Percentiles rank a stretch among this genome's conserved stretches.
These are phyloP conservation scores for Sebastes hubbsi DNA, from an alignment of 2,797 vertebrate genomes.

Conservation along the genomic window DNA sequence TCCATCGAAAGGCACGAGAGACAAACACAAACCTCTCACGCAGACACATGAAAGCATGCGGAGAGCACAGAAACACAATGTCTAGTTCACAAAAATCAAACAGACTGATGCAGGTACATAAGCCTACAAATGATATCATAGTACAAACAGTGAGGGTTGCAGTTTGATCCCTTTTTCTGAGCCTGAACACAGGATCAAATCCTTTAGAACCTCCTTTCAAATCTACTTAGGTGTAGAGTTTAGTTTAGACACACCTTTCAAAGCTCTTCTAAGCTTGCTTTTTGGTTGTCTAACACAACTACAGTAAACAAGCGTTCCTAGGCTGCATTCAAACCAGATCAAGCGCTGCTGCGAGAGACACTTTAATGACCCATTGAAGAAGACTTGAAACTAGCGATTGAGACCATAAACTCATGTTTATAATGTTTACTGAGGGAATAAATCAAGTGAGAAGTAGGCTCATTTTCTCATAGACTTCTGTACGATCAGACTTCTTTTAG, in stretches of 20 bases:
- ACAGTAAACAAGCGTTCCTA: accelerated
- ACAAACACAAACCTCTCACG: conserved; percentile 53
- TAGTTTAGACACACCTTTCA: neutral
- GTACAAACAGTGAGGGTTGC: neutral
- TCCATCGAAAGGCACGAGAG: conserved; percentile 54
- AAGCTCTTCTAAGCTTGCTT: neutral
- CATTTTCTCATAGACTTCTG: no score
- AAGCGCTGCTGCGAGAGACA: no score
- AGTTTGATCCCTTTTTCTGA: neutral
- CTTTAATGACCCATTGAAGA: no score
- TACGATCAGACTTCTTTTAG: no score
- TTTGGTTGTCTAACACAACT: neutral
- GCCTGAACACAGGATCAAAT: conserved; percentile 16
- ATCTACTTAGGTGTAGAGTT: conserved; percentile 1
- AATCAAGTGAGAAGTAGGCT: no score
- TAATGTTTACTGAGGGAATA: no score
- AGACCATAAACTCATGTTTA: no score
- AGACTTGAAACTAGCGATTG: no score
- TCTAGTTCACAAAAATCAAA: neutral
- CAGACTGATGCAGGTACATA: conserved; percentile 7
- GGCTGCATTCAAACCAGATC: no score
- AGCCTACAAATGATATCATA: neutral
- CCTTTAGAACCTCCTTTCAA: neutral
- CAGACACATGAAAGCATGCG: conserved; percentile 49
- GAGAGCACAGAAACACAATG: conserved; percentile 5